Evolutionary conservation across 2,797 vertebrate species (phyloP).

Genomic region (Myioborus miniatus): DNA sequence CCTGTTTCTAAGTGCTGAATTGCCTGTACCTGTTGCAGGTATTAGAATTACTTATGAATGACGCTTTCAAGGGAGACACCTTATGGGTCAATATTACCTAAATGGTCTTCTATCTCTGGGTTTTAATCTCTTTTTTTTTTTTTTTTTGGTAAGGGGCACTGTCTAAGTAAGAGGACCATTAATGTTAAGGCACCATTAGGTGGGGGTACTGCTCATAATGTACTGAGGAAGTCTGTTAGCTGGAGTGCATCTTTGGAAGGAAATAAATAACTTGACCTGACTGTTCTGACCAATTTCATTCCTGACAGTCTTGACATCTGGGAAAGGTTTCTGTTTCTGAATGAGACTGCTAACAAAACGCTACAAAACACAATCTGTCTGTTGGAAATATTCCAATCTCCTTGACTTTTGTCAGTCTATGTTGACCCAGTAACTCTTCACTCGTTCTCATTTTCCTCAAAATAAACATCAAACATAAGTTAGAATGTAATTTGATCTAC

Average conservation of each 20-base stretch:
- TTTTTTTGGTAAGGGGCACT: background rate
- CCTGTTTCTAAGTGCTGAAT: background rate
- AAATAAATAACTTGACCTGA: constrained; percentile 3
- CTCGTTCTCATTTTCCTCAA: background rate
- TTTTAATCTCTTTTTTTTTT: background rate
- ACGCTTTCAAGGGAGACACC: background rate
- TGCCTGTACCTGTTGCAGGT: background rate
- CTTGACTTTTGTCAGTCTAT: background rate
- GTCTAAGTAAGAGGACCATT: background rate
- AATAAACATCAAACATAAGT: background rate
- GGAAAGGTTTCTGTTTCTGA: background rate
- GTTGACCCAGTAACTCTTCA: background rate
- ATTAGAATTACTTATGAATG: background rate
- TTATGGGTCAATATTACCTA: background rate
- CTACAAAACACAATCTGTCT: background rate
- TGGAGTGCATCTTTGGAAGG: background rate
- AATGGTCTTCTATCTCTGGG: background rate
- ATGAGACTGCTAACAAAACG: background rate
- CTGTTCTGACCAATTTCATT: background rate
- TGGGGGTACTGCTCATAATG: background rate
- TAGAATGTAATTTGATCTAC: background rate
- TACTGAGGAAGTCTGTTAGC: background rate
- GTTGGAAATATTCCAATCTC: background rate
- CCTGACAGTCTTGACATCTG: background rate
- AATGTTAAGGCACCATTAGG: background rate